A percentile compares a stretch with the other conserved stretches of the same genome.
These are phyloP conservation scores for Uropsilus gracilis DNA, from an alignment of 2,113 vertebrate genomes.

Conservation along the genomic window DNA sequence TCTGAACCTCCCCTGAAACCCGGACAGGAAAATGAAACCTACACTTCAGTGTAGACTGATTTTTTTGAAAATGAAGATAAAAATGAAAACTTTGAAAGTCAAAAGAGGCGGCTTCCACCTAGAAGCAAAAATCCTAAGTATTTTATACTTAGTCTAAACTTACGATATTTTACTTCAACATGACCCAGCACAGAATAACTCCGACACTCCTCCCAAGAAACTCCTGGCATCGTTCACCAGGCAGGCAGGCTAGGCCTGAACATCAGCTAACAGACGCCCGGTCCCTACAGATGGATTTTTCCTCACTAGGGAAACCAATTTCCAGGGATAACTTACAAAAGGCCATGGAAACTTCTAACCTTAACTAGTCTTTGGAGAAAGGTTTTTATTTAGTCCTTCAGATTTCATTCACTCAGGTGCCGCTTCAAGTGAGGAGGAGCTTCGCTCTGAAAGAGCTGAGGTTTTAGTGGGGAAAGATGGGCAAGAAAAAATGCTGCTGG, in stretches of 20 bases:
- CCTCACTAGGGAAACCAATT: slow-evolving; percentile 58
- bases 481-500: neutral
- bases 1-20: slow-evolving; percentile 35
- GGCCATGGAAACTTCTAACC: slow-evolving; percentile 56
- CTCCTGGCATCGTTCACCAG: neutral
- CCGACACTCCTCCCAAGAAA: neutral
- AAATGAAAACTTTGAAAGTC: neutral
- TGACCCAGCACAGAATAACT: neutral
- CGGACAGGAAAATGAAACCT: slow-evolving; percentile 16
- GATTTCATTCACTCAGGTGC: slow-evolving; percentile 12
- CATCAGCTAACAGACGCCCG: slow-evolving; percentile 4
- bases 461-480: neutral
- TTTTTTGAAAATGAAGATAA: slow-evolving; percentile 57
- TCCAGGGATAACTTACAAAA: slow-evolving; percentile 16
- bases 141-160: slow-evolving; percentile 30
- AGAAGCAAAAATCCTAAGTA: neutral
- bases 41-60: neutral
- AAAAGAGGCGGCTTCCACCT: neutral
- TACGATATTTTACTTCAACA: slow-evolving; percentile 38
- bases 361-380: slow-evolving; percentile 48
- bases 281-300: slow-evolving; percentile 33
- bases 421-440: neutral
- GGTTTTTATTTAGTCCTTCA: slow-evolving; percentile 26
- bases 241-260: neutral
- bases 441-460: neutral